Evolutionary conservation across 2,888 invertebrate species (phyloP).

Genomic region (Hyppa rectilinea): DNA sequence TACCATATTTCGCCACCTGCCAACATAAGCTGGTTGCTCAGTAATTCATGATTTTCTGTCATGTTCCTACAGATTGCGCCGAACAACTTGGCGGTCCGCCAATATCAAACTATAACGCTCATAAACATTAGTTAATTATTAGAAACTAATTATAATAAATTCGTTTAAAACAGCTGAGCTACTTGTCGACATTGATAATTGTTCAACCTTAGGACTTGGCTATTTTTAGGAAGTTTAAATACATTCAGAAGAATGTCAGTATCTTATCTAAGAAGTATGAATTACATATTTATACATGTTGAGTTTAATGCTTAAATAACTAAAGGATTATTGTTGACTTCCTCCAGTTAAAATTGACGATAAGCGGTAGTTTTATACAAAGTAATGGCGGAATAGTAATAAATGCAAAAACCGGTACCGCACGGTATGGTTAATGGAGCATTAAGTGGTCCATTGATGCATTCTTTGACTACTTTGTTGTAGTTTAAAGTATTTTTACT

Average conservation of each 20-base stretch:
- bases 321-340: constrained; percentile 36
- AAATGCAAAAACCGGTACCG: constrained; percentile 9
- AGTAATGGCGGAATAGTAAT: background rate
- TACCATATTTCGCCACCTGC: background rate
- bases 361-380: constrained; percentile 18
- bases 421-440: constrained; percentile 9
- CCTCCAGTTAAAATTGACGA: constrained; percentile 15
- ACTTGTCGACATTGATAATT: constrained; percentile 41
- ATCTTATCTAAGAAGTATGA: constrained; percentile 44
- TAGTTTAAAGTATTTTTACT: constrained; percentile 7
- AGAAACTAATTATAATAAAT: constrained; percentile 38
- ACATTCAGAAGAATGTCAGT: constrained; percentile 10
- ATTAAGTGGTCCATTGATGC: constrained; percentile 12
- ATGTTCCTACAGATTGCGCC: constrained; percentile 52
- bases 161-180: constrained; percentile 21
- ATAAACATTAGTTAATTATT: constrained; percentile 46
- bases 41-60: constrained; percentile 42
- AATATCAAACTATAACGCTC: constrained; percentile 31
- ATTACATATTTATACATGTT: constrained; percentile 14
- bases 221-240: constrained; percentile 43
- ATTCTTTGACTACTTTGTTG: constrained; percentile 23
- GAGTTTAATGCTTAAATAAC: constrained; percentile 38
- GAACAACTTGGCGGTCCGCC: constrained; percentile 35
- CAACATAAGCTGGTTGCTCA: constrained; percentile 29
- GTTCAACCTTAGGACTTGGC: constrained; percentile 9